Evolutionary conservation across 2,797 vertebrate genomes (phyloP).

Genomic region (Pangasius sanitwongsei): DNA sequence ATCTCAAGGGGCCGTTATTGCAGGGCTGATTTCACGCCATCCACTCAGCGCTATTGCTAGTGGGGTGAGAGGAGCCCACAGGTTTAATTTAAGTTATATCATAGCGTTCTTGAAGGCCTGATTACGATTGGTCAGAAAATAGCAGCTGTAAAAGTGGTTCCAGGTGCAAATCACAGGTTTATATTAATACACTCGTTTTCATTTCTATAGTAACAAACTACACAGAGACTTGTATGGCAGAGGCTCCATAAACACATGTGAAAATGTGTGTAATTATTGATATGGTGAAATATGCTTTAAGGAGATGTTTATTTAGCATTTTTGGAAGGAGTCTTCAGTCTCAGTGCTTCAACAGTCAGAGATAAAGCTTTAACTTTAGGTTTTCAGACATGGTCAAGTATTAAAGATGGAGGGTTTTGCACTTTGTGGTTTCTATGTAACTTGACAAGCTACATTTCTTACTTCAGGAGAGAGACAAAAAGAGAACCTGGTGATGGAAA

Average conservation of each 20-base stretch:
- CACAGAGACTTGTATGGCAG: background rate
- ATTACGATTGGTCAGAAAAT: background rate
- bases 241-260: background rate
- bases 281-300: background rate
- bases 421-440: background rate
- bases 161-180: background rate
- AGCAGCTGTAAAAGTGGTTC: background rate
- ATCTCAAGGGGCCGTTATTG: conserved; percentile 46
- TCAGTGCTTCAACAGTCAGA: background rate
- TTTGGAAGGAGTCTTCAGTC: background rate
- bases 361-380: background rate
- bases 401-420: background rate
- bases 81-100: conserved; percentile 11
- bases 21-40: background rate
- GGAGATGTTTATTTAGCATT: background rate
- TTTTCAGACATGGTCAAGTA: background rate
- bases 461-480: background rate
- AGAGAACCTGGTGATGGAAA: background rate
- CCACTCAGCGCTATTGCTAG: background rate
- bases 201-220: background rate
- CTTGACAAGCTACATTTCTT: background rate
- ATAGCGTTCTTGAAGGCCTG: background rate
- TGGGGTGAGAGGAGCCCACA: background rate
- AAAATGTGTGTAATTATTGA: background rate
- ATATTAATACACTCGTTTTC: background rate